Evolutionary conservation across 2,113 vertebrate genomes (phyloP), one percentile per base, ranked within the genome.

Genomic region (Spilogale gracilis): DNA sequence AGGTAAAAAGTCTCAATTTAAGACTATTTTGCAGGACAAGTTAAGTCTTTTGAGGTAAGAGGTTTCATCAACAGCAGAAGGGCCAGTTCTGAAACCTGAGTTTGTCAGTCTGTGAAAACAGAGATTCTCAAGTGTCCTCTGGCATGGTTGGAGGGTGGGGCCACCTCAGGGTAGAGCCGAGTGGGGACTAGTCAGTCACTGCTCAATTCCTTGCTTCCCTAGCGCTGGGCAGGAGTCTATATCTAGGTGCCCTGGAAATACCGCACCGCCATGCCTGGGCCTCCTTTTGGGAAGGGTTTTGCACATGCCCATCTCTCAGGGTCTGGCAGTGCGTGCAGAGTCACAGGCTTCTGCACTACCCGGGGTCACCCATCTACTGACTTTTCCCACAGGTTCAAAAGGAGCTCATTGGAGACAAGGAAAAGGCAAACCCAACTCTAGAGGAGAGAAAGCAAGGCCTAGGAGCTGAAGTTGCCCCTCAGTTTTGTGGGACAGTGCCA

Each of bases 101-200:
- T 89, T 89, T 84, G 38, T 94, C 58, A 45, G 79, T 84, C n/a
- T 92, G 81, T 94, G 91, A 92, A 96, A 94, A 93, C 91, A 96
- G 87, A 91, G 87, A 84, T 93, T 86, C 67, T 96, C 82, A 14
- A 58, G 81, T 92, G 65, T 87, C 23, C 2, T 54, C 21, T 78
- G 9, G 30, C 61, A 2, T 81, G 63, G 16, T 82, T 80, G n/a
- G 84, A 88, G 60, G 23, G 74, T 61, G 63, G 38, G 67, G 27
- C 65, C 84, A 58, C 12, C 3, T 76, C 23, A 76, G n/a, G 43
- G 6, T 89, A 45, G 71, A 95, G 79, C 20, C 78, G 52, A 94
- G 60, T 69, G 27, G 81, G 38, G 32, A 93, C 67, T 32, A n/a
- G n/a, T n/a, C n/a, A 65, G 67, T 82, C 67, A 78, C 48, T 30